Evolutionary conservation across 2,113 vertebrate species (phyloP).

Genomic region (Stigmatopora argus): DNA sequence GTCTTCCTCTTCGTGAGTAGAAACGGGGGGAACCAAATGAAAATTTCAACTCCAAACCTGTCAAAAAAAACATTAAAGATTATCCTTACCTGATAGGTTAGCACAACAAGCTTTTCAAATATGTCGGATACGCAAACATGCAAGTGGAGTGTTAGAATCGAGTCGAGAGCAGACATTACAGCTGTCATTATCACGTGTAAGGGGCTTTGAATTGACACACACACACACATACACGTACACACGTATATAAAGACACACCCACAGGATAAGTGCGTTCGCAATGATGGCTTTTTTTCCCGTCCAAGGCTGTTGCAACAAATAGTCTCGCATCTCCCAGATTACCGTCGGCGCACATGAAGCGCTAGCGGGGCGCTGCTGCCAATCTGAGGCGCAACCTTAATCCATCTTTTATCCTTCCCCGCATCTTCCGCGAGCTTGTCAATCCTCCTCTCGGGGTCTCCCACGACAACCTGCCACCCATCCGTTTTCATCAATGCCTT

Average conservation of each 20-base stretch:
- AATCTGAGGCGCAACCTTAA: slow-evolving; percentile 56
- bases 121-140: slow-evolving; percentile 38
- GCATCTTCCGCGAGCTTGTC: slow-evolving; percentile 30
- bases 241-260: slow-evolving; percentile 22
- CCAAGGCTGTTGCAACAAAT: slow-evolving; percentile 36
- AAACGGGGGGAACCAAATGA: slow-evolving; percentile 82
- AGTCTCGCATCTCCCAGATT: slow-evolving; percentile 46
- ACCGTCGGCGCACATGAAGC: slow-evolving; percentile 35
- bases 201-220: slow-evolving; percentile 31
- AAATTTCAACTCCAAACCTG: slow-evolving; percentile 53
- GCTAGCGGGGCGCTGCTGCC: slow-evolving; percentile 42
- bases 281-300: slow-evolving; percentile 42
- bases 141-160: slow-evolving; percentile 49
- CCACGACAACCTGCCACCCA: slow-evolving; percentile 16
- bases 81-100: slow-evolving; percentile 47
- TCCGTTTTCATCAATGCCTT: background rate
- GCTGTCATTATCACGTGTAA: slow-evolving; percentile 65
- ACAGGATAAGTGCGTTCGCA: slow-evolving; percentile 30
- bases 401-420: slow-evolving; percentile 59
- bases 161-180: slow-evolving; percentile 60
- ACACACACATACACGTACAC: slow-evolving; percentile 22
- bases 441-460: slow-evolving; percentile 24
- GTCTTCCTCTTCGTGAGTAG: slow-evolving; percentile 74
- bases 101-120: slow-evolving; percentile 36
- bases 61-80: slow-evolving; percentile 38